phyloP scores from a whole-genome alignment of 2,888 invertebrate species.

The Blera fallax region DNA sequence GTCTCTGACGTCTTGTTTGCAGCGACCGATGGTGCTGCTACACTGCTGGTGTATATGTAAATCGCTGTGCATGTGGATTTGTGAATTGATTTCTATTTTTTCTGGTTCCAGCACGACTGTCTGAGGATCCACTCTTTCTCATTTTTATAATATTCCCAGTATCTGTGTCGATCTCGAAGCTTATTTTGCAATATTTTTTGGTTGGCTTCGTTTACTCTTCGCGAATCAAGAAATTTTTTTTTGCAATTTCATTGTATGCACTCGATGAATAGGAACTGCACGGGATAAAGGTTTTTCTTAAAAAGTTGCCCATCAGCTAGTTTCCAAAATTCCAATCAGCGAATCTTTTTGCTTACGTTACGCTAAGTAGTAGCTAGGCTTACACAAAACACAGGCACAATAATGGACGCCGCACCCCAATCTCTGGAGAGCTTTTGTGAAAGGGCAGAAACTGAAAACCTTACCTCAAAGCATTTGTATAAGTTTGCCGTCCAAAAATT shows the following conservation, averaged over 20 bases:
- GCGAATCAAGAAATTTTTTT: slow-evolving; percentile 7
- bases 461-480: no score
- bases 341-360: no score
- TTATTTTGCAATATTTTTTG: slow-evolving; percentile 34
- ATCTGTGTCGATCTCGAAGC: slow-evolving; percentile 30
- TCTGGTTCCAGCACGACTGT: slow-evolving; percentile 37
- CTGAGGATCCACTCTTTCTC: slow-evolving; percentile 45
- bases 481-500: no score
- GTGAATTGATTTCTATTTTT: slow-evolving; percentile 59
- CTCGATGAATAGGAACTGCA: no score
- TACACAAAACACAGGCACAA: no score
- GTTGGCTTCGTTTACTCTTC: neutral
- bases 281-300: no score
- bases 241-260: neutral
- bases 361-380: no score
- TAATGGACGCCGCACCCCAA: no score
- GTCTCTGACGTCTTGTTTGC: slow-evolving; percentile 5
- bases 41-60: slow-evolving; percentile 19
- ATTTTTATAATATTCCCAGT: slow-evolving; percentile 27
- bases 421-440: no score
- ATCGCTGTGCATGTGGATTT: slow-evolving; percentile 30
- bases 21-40: neutral
- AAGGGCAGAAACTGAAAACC: no score
- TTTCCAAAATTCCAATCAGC: no score
- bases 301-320: no score